Percentiles rank a stretch among this genome's conserved stretches.
Evolutionary conservation across 2,888 invertebrate species (phyloP).

Genomic region (Drosophila paramelanica): DNA sequence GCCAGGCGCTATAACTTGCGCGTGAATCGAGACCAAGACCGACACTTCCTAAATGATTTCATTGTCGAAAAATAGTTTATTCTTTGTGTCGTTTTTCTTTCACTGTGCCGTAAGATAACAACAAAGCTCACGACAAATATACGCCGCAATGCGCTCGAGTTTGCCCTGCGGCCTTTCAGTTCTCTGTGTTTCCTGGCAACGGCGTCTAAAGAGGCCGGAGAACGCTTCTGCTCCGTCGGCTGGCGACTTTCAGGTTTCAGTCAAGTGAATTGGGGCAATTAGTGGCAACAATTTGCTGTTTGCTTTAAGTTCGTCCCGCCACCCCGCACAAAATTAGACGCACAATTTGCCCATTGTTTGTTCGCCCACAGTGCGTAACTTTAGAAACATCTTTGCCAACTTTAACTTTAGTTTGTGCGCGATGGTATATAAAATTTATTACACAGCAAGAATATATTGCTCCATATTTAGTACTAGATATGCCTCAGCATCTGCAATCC

Average conservation of each 20-base stretch:
- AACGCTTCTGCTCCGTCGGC: background rate
- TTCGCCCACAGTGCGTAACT: constrained; percentile 6
- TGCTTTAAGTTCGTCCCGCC: constrained; percentile 60
- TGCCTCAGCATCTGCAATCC: background rate
- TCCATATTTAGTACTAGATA: constrained; percentile 18
- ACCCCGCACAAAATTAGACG: constrained; percentile 10
- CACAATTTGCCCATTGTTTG: constrained; percentile 39
- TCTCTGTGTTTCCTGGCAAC: constrained; percentile 17
- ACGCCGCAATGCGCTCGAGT: constrained; percentile 34
- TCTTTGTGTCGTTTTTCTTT: background rate
- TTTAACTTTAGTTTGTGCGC: constrained; percentile 5
- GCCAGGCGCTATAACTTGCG: constrained; percentile 40
- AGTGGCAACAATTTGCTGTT: constrained; percentile 78
- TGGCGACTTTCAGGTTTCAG: constrained; percentile 26
- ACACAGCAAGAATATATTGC: background rate
- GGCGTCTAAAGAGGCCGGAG: constrained; percentile 11
- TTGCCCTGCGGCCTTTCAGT: constrained; percentile 33
- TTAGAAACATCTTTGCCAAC: constrained; percentile 10
- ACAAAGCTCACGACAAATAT: constrained; percentile 43
- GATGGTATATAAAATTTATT: constrained; percentile 13
- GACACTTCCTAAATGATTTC: constrained; percentile 74
- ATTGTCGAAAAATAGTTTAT: constrained; percentile 66
- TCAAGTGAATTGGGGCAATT: constrained; percentile 74
- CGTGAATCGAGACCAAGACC: constrained; percentile 37
- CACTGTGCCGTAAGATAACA: constrained; percentile 34